These are phyloP conservation scores for Pelobates cultripes DNA, from an alignment of 2,797 vertebrate genomes.

Conservation along the genomic window DNA sequence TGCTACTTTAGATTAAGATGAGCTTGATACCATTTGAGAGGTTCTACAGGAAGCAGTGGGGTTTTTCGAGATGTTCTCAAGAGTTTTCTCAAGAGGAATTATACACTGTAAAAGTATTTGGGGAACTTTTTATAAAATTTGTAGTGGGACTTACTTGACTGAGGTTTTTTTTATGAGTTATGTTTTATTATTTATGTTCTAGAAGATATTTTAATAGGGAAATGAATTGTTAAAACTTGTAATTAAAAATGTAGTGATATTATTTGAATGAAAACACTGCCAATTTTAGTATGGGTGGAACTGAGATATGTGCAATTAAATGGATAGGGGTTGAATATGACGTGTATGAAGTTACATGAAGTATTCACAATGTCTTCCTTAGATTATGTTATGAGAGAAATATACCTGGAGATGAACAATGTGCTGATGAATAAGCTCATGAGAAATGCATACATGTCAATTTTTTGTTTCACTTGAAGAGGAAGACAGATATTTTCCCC, in stretches of 20 bases:
- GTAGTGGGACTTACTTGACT: constrained; percentile 15
- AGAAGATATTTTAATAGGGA: constrained; percentile 2
- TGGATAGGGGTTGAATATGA: not conserved
- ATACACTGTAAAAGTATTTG: not conserved
- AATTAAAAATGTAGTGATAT: constrained; percentile 11
- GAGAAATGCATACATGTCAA: too few relatives aligned
- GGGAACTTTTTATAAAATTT: constrained; percentile 2
- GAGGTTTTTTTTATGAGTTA: constrained; percentile 24
- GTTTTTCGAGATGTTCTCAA: not conserved
- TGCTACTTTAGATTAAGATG: not conserved
- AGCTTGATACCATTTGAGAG: not conserved
- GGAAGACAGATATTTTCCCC: too few relatives aligned
- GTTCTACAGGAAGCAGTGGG: not conserved
- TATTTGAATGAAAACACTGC: constrained; percentile 37
- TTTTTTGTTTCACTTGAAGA: too few relatives aligned
- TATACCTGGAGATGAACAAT: too few relatives aligned
- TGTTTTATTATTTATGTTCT: constrained; percentile 46
- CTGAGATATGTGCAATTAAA: not conserved
- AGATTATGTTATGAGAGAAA: too few relatives aligned
- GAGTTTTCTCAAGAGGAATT: not conserved
- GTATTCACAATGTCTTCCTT: too few relatives aligned
- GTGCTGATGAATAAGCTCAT: too few relatives aligned
- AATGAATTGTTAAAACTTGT: not conserved
- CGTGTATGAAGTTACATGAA: too few relatives aligned
- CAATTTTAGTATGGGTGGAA: constrained; percentile 4